Base-by-base conservation (phyloP, 2,113 vertebrate genomes). In the Dipodomys merriami region DNA sequence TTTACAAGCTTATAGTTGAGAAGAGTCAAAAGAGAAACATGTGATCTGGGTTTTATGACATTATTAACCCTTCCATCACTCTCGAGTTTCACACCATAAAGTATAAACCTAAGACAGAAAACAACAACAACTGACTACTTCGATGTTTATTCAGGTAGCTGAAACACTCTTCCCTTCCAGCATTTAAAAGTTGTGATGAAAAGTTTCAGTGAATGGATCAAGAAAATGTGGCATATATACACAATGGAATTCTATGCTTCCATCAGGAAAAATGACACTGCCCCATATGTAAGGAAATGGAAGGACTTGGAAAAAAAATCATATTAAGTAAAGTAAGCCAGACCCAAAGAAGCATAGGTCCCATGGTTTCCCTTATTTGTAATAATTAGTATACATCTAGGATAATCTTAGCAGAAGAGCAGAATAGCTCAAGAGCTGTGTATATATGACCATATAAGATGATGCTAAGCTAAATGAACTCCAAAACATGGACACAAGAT, bases 11-110 rank as follows among this genome's bases (percentile, higher is more conserved):
- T 64, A 11, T 68, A 68, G 69, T 71, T 85, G 65, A 88, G 78
- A 87, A 87, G 72, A 92, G 44, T 84, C 68, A 86, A 93, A 80
- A 87, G 39, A 49, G 39, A n/a, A 81, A 76, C 4, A 18, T 53
- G 78, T 69, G 18, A 30, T 46, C 30, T 53, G 35, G 8, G 35
- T 82, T 86, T 87, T 35, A 57, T 57, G 39, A 62, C 79, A 8
- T 30, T 33, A 57, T 46, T 60, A 60, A 94, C 19, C 22, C 67
- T 79, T 82, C 7, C 29, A 53, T 15, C 19, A 57, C 53, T 29
- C 22, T 23, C 60, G 9, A 83, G 44, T 57, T 57, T 88, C 79
- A 88, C 30, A 65, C n/a, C 68, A 10, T 30, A 30, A 30, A 60
- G 16, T 30, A n/a, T 15, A 53, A 44, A 35, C 29, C 71, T 49